These are phyloP conservation scores for Bellardia pandia DNA, from an alignment of 2,888 invertebrate genomes.

Conservation along the genomic window DNA sequence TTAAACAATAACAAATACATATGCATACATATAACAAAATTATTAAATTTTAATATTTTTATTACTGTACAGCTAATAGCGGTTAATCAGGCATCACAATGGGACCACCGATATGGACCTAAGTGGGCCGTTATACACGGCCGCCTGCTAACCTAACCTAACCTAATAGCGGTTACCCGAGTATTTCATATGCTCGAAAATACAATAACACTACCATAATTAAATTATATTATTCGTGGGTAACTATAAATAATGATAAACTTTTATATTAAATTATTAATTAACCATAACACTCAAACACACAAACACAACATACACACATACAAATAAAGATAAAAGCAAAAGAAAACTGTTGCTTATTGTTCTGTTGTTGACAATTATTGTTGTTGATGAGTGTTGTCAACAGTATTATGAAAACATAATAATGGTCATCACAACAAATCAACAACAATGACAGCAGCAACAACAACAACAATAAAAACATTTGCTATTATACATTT, in stretches of 20 bases:
- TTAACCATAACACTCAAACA: slow-evolving; percentile 25
- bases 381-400: slow-evolving; percentile 42
- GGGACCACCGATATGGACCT: no score
- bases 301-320: not conserved
- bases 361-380: slow-evolving; percentile 52
- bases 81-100: no score
- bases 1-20: not conserved
- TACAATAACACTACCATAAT: not conserved
- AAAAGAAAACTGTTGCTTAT: slow-evolving; percentile 50
- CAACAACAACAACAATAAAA: not conserved
- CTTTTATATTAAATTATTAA: slow-evolving; percentile 50
- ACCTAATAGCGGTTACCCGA: not conserved
- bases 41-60: not conserved
- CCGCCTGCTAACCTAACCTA: no score
- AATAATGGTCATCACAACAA: slow-evolving; percentile 29
- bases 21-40: no score
- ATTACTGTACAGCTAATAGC: not conserved
- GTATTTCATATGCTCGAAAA: not conserved
- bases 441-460: slow-evolving; percentile 21
- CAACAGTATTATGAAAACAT: slow-evolving; percentile 41
- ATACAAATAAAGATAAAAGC: not conserved
- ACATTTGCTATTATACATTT: not conserved
- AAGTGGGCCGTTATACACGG: no score
- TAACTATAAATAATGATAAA: slow-evolving; percentile 32
- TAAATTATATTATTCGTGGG: not conserved